Percentiles rank a stretch among this genome's conserved stretches.
Evolutionary conservation across 2,888 invertebrate genomes (phyloP).

Genomic region (Holacanthella duospinosa): DNA sequence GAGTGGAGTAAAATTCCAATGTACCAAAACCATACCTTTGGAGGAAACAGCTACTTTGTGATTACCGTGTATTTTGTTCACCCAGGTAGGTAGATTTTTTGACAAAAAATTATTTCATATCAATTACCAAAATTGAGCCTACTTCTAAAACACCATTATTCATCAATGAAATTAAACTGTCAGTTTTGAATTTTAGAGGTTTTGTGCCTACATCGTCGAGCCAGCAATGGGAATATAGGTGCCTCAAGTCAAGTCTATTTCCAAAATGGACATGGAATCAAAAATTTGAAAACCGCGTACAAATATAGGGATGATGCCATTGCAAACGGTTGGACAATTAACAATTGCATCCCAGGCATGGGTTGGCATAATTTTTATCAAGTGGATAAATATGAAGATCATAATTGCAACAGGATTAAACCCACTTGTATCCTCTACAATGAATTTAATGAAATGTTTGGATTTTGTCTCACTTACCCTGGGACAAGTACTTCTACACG

Average conservation of each 20-base stretch:
- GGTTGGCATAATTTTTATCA: conserved; percentile 19
- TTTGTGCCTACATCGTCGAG: background rate
- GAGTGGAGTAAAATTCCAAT: conserved; percentile 22
- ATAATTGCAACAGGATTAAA: conserved; percentile 19
- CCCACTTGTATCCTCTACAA: conserved; percentile 26
- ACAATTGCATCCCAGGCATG: conserved; percentile 7
- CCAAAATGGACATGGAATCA: conserved; percentile 3
- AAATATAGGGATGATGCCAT: background rate
- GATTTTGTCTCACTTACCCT: conserved; percentile 21
- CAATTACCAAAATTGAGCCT: no score
- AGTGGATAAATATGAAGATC: conserved; percentile 17
- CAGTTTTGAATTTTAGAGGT: background rate
- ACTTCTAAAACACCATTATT: no score
- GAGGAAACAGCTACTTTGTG: conserved; percentile 16
- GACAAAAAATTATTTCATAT: no score
- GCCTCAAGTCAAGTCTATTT: conserved; percentile 1
- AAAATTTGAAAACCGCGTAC: conserved; percentile 4
- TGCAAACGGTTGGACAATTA: background rate
- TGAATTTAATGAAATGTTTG: conserved; percentile 14
- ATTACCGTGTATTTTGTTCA: conserved; percentile 29
- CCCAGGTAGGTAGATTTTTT: no score
- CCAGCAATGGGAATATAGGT: background rate
- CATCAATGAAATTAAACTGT: no score
- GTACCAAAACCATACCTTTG: conserved; percentile 24
- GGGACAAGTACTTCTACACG: conserved; percentile 13